Percentiles rank a stretch among this genome's conserved stretches.
These are phyloP conservation scores for Mimachlamys varia DNA, from an alignment of 2,888 invertebrate species.

Conservation along the genomic window DNA sequence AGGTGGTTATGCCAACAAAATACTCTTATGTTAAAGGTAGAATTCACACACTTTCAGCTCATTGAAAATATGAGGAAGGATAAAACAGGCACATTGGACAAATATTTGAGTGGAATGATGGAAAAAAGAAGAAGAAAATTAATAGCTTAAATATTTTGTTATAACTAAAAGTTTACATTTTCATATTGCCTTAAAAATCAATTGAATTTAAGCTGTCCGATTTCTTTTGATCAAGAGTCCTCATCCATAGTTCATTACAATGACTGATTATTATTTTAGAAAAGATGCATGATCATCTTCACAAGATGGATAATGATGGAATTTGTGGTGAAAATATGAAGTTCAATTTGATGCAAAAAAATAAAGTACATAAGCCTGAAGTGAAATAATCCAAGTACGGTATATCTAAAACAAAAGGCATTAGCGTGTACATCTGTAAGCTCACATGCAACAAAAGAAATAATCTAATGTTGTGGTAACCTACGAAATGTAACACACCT, in stretches of 20 bases:
- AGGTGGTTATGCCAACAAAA: not conserved
- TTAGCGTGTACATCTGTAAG: slow-evolving; percentile 21
- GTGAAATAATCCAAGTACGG: slow-evolving; percentile 19
- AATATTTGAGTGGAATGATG: not conserved
- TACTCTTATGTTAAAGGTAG: not conserved
- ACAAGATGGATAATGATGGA: not conserved
- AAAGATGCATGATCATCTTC: not conserved
- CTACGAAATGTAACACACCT: slow-evolving; percentile 24
- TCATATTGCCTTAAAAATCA: too few relatives aligned
- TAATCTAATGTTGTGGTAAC: slow-evolving; percentile 16
- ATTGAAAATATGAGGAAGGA: slow-evolving; percentile 5
- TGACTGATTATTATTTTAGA: not conserved
- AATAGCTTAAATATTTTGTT: too few relatives aligned
- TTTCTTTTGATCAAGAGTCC: too few relatives aligned
- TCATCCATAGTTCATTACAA: too few relatives aligned
- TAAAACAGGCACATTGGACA: not conserved
- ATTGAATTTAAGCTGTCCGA: too few relatives aligned
- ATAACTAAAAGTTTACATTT: too few relatives aligned
- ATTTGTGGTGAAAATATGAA: not conserved
- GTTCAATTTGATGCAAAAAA: slow-evolving; percentile 3
- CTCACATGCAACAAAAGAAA: slow-evolving; percentile 24
- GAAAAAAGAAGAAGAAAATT: not conserved
- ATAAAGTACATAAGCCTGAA: not conserved
- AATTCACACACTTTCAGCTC: not conserved
- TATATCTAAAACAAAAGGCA: slow-evolving; percentile 15